Percentiles rank a stretch among this genome's conserved stretches.
Conservation (phyloP, 1,140 invertebrate species). For the Camponotus pennsylvanicus region DNA sequence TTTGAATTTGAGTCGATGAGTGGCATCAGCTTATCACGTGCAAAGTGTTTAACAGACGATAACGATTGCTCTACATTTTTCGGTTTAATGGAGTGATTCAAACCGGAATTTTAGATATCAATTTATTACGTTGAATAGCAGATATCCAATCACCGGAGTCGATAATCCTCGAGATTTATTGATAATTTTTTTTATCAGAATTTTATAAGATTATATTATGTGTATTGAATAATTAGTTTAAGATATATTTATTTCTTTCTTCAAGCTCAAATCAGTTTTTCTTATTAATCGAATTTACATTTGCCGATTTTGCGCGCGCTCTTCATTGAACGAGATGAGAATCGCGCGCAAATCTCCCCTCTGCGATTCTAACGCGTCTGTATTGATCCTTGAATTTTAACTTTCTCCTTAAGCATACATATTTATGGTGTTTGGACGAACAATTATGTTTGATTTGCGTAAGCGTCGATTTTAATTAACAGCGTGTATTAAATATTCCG, state of each 20-base stretch:
- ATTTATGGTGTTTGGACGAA: slow-evolving; percentile 12
- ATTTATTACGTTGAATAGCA: neutral
- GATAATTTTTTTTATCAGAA: neutral
- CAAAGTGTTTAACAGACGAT: slow-evolving; percentile 31
- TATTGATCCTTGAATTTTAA: slow-evolving; percentile 60
- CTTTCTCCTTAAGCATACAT: slow-evolving; percentile 34
- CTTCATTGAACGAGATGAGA: neutral
- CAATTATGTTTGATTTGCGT: slow-evolving; percentile 26
- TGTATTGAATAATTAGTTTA: neutral
- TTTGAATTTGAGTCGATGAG: slow-evolving; percentile 6
- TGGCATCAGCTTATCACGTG: slow-evolving; percentile 26
- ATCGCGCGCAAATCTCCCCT: neutral
- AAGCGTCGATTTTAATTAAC: slow-evolving; percentile 15
- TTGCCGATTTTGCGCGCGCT: neutral
- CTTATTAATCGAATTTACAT: neutral
- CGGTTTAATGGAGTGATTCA: slow-evolving; percentile 15
- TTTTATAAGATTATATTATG: slow-evolving; percentile 1
- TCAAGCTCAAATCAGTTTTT: neutral
- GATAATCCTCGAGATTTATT: slow-evolving; percentile 8
- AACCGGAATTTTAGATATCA: slow-evolving; percentile 26
- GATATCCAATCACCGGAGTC: neutral
- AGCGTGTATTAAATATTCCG: neutral
- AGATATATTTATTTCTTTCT: neutral
- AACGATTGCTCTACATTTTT: slow-evolving; percentile 39
- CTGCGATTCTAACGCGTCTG: slow-evolving; percentile 13